Percentiles rank a stretch among this genome's conserved stretches.
Evolutionary conservation across 2,113 vertebrate genomes (phyloP).

Genomic region (Aix galericulata): DNA sequence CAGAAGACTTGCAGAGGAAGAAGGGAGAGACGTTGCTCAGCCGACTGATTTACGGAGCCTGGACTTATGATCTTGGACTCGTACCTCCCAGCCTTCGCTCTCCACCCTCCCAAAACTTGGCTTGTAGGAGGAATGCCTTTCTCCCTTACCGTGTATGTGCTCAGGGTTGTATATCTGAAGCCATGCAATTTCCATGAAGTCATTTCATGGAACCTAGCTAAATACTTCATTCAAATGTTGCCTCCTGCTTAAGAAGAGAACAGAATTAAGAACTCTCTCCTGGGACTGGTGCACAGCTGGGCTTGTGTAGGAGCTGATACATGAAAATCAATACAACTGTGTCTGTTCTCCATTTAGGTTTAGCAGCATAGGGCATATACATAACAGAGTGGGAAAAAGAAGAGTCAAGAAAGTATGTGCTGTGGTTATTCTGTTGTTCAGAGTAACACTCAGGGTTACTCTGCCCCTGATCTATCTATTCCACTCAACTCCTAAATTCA

Average conservation of each 20-base stretch:
- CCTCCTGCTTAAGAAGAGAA: not conserved
- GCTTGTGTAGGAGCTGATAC: not conserved
- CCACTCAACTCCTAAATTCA: not conserved
- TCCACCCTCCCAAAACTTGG: conserved; percentile 22
- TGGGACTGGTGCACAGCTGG: not conserved
- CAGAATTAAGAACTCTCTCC: not conserved
- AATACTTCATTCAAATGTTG: not conserved
- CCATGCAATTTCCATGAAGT: not conserved
- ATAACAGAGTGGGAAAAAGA: not conserved
- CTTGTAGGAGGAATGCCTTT: conserved; percentile 1
- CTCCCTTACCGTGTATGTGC: not conserved
- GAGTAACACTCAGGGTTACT: not conserved
- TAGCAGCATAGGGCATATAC: not conserved
- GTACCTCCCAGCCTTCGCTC: not conserved
- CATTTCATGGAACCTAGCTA: conserved; percentile 8
- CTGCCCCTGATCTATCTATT: not conserved
- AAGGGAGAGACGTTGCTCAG: not conserved
- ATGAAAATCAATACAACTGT: not conserved
- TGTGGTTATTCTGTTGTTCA: not conserved
- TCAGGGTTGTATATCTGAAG: not conserved
- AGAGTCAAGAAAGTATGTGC: not conserved
- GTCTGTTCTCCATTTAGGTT: not conserved
- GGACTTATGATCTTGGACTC: not conserved
- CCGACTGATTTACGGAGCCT: conserved; percentile 4
- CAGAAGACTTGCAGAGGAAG: not conserved